phyloP scores from a whole-genome alignment of 2,888 invertebrate genomes.

The Harmothoe impar region DNA sequence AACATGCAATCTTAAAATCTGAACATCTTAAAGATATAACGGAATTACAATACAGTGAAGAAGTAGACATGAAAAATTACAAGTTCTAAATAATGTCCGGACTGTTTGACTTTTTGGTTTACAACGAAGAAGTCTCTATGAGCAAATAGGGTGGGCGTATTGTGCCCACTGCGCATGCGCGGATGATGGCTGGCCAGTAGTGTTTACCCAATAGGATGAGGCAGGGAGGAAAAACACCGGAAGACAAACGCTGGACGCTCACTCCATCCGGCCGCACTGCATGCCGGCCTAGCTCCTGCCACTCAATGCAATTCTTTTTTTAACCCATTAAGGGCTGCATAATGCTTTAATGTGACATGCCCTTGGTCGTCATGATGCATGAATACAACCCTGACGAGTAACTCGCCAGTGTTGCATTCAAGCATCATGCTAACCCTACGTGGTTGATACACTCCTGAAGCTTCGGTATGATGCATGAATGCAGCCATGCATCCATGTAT shows the following conservation, averaged over 20 bases:
- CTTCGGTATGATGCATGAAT: too few relatives aligned
- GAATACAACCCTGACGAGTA: too few relatives aligned
- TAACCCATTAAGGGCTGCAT: too few relatives aligned
- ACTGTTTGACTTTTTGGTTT: conserved; percentile 7
- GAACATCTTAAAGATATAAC: not conserved
- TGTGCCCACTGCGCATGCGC: not conserved
- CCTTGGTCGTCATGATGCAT: too few relatives aligned
- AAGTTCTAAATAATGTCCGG: not conserved
- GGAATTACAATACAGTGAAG: not conserved
- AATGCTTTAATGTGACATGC: too few relatives aligned
- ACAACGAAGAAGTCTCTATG: not conserved
- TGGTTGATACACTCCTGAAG: too few relatives aligned
- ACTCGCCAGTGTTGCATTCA: too few relatives aligned
- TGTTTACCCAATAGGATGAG: conserved; percentile 13
- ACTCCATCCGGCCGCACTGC: not conserved
- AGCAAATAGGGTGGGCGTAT: not conserved
- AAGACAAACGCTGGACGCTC: conserved; percentile 27
- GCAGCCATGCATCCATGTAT: too few relatives aligned
- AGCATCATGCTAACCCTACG: too few relatives aligned
- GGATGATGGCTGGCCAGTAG: conserved; percentile 27
- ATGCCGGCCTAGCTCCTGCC: not conserved
- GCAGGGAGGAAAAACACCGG: not conserved
- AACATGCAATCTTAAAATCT: too few relatives aligned
- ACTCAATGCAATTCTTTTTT: not conserved
- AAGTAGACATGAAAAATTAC: not conserved